These are phyloP conservation scores for Anguilla obscura DNA, from an alignment of 2,797 vertebrate genomes.

Conservation along the genomic window DNA sequence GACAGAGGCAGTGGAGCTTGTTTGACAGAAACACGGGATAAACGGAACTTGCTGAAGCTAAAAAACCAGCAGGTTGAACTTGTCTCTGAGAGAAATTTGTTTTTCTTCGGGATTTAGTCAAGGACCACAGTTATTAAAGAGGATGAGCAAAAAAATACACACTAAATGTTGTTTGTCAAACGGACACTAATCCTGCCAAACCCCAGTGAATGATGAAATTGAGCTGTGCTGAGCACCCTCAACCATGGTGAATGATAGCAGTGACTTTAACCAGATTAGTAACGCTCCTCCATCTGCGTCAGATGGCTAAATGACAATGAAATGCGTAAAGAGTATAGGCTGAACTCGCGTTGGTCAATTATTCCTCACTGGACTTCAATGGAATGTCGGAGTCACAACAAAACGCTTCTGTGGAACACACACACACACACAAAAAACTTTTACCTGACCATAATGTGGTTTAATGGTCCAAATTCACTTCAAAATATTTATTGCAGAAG, in stretches of 20 bases:
- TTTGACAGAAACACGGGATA: conserved; percentile 16
- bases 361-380: conserved; percentile 43
- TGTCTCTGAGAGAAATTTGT: neutral
- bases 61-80: neutral
- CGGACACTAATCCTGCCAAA: conserved; percentile 42
- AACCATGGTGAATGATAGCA: conserved; percentile 49
- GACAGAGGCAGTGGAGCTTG: neutral
- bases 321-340: conserved; percentile 40
- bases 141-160: neutral
- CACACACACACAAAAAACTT: conserved; percentile 24
- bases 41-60: neutral
- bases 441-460: conserved; percentile 6
- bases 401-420: conserved; percentile 8
- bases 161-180: conserved; percentile 41
- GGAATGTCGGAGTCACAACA: conserved; percentile 45
- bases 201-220: conserved; percentile 35
- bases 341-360: conserved; percentile 53
- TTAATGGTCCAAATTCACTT: conserved; percentile 14
- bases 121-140: neutral
- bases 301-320: conserved; percentile 65
- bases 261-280: conserved; percentile 43
- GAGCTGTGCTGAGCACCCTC: conserved; percentile 55
- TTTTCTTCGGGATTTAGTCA: neutral
- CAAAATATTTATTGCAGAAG: neutral
- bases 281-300: conserved; percentile 41